Evolutionary conservation across 2,113 vertebrate genomes (phyloP), one percentile per base, ranked within the genome.

Genomic region (Cyanistes caeruleus): DNA sequence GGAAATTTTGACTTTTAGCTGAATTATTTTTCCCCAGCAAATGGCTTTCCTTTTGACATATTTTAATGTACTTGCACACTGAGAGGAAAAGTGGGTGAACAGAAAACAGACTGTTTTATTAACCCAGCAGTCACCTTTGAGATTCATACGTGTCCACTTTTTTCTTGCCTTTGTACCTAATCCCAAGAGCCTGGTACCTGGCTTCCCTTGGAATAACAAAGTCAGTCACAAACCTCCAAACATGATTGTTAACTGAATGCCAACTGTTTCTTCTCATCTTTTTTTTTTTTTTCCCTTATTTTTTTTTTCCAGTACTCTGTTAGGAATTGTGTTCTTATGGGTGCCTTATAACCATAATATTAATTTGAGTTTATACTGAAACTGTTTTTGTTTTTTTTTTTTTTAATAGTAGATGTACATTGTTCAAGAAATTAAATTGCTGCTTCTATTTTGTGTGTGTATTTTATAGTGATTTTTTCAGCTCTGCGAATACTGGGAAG

Each of bases 21-120:
- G 97, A 98, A 98, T 98, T 98, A 98, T 98, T 98, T 98, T 98
- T 97, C 85, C 79, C 87, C 97, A 96, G 98, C n/a, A 96, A 98
- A 98, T 97, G 97, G 96, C 62, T 98, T 98, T 98, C 96, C 97
- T 98, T 98, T 98, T 98, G 98, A 98, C 98, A 95, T 98, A 98
- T 98, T 98, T 98, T 98, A 98, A 98, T 98, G 98, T 97, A 98
- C 97, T 97, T 98, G 97, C 98, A 98, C 98, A 98, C 98, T 98
- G 98, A 98, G 98, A 98, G 96, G 97, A 98, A 98, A 97, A 98
- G 97, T 98, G 97, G 97, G 98, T 97, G 98, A 98, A 97, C 97
- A 98, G 98, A 98, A 98, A 98, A 98, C 98, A 98, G 98, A 84
- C 97, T 97, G 98, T 98, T 98, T 98, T 98, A 98, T 98, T 98